phyloP scores from a whole-genome alignment of 2,113 vertebrate genomes.

The Myrmecobius fasciatus region DNA sequence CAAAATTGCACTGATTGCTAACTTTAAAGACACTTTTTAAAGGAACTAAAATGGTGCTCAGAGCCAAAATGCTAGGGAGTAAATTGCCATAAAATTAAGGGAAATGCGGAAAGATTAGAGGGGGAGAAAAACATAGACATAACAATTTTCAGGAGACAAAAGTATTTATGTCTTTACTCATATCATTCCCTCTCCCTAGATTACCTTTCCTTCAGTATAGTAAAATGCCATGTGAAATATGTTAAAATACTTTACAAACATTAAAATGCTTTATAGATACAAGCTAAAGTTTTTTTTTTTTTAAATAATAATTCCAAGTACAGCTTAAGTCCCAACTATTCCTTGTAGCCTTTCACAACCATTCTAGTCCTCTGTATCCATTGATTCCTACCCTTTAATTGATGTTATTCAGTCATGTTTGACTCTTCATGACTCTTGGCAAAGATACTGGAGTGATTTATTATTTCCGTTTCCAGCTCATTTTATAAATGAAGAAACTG shows the following conservation, averaged over 20 bases:
- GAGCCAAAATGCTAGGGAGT: conserved; percentile 20
- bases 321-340: background rate
- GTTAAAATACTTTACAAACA: background rate
- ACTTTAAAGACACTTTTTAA: background rate
- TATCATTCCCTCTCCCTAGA: background rate
- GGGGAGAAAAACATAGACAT: background rate
- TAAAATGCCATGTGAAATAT: background rate
- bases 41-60: conserved; percentile 23
- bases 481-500: background rate
- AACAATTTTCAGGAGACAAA: background rate
- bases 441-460: background rate
- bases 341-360: background rate
- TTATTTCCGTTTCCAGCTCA: background rate
- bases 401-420: background rate
- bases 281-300: background rate
- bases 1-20: background rate
- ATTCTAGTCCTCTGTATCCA: background rate
- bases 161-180: background rate
- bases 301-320: background rate
- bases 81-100: conserved; percentile 1
- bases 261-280: background rate
- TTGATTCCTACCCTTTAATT: background rate
- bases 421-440: background rate
- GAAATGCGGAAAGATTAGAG: background rate
- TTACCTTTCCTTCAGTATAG: background rate